These are phyloP conservation scores for Eristalis arbustorum DNA, from an alignment of 2,888 invertebrate genomes.

Conservation along the genomic window DNA sequence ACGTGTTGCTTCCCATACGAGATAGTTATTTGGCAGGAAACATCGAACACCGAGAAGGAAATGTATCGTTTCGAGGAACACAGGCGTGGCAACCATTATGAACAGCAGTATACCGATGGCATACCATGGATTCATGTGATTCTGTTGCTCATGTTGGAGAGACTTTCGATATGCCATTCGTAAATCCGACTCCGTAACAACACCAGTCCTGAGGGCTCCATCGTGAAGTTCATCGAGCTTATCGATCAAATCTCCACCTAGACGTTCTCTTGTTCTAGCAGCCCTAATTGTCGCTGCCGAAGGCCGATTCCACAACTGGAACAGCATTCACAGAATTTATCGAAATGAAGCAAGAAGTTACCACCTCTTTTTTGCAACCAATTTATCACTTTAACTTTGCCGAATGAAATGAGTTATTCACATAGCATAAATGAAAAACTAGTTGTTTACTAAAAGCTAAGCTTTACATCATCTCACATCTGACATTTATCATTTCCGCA, in stretches of 20 bases:
- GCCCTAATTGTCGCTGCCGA: conserved; percentile 73
- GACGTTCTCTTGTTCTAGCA: conserved; percentile 74
- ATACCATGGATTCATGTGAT: conserved; percentile 76
- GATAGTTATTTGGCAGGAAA: conserved; percentile 90
- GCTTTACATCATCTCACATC: conserved; percentile 58
- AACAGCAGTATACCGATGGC: conserved; percentile 77
- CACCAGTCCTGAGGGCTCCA: conserved; percentile 76
- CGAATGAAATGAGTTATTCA: conserved; percentile 18
- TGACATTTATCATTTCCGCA: conserved; percentile 50
- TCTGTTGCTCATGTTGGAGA: conserved; percentile 75
- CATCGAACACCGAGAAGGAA: conserved; percentile 85
- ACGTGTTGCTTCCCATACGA: conserved; percentile 92
- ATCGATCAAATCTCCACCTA: conserved; percentile 74
- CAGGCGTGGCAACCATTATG: conserved; percentile 78
- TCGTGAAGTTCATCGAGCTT: conserved; percentile 77
- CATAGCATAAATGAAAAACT: conserved; percentile 47
- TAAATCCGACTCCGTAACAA: conserved; percentile 76
- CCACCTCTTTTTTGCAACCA: conserved; percentile 8
- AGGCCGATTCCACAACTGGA: conserved; percentile 77
- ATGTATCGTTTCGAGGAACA: conserved; percentile 77
- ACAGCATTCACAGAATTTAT: conserved; percentile 58
- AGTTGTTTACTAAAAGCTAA: conserved; percentile 59
- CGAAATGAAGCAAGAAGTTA: background rate
- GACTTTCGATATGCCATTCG: conserved; percentile 77
- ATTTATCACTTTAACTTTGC: conserved; percentile 36